Evolutionary conservation across 2,113 vertebrate genomes (phyloP).

Genomic region (Podiceps cristatus): DNA sequence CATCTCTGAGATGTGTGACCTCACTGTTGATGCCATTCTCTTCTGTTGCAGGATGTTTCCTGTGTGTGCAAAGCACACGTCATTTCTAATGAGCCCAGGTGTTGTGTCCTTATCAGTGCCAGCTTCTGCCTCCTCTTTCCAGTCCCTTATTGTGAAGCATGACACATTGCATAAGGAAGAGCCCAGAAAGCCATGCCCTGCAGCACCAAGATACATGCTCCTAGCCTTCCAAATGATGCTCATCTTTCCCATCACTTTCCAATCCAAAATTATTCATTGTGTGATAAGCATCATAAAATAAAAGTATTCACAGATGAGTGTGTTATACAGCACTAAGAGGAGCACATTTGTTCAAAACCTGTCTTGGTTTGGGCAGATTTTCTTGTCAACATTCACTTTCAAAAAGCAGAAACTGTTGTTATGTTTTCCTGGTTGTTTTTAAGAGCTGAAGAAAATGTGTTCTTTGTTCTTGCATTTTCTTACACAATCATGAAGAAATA

Average conservation of each 20-base stretch:
- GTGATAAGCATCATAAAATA: neutral
- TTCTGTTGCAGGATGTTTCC: neutral
- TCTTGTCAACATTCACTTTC: neutral
- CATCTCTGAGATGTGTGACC: neutral
- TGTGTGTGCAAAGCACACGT: neutral
- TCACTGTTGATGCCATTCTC: rapidly evolving
- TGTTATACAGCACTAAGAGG: neutral
- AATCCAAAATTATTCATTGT: neutral
- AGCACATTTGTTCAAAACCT: neutral
- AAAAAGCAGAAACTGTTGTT: neutral
- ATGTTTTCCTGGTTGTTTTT: neutral
- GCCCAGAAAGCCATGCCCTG: neutral
- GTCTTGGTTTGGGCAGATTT: neutral
- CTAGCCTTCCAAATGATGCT: neutral
- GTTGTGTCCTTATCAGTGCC: neutral
- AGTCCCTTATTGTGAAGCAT: neutral
- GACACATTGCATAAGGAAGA: neutral
- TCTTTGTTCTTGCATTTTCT: neutral
- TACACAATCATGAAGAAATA: neutral
- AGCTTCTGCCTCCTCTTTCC: neutral
- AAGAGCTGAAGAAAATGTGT: neutral
- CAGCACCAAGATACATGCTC: neutral
- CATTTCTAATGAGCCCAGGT: neutral
- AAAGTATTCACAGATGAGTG: neutral
- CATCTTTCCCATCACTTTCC: neutral